Evolutionary conservation across 2,888 invertebrate genomes (phyloP).

Genomic region (Agrotis segetum): DNA sequence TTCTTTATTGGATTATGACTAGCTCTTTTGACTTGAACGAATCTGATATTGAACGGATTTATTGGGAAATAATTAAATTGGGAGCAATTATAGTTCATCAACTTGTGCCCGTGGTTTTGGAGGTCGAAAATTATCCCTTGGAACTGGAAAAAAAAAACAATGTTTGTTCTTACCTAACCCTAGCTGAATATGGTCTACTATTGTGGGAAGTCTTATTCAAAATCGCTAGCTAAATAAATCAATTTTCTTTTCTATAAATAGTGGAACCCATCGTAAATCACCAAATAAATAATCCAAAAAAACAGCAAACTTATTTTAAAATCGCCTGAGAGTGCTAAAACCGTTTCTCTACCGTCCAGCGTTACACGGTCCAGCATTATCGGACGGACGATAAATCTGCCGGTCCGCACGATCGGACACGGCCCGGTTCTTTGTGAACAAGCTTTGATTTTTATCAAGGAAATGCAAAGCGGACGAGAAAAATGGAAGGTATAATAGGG

Average conservation of each 20-base stretch:
- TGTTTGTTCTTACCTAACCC: too few relatives aligned
- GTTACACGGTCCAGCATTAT: conserved; percentile 35
- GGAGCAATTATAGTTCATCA: neutral
- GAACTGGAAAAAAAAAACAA: too few relatives aligned
- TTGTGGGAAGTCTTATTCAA: too few relatives aligned
- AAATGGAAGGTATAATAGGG: conserved; percentile 31
- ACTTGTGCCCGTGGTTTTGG: neutral
- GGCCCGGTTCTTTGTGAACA: conserved; percentile 33
- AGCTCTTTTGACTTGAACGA: neutral
- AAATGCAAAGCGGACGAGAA: conserved; percentile 51
- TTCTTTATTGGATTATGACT: conserved; percentile 4
- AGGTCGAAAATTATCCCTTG: too few relatives aligned
- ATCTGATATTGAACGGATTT: neutral
- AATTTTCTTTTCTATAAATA: too few relatives aligned
- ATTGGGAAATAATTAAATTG: neutral
- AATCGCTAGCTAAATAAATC: neutral
- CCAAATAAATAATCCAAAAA: conserved; percentile 14
- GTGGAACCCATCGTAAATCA: conserved; percentile 15
- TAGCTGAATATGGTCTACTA: too few relatives aligned
- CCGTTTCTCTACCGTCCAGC: conserved; percentile 38
- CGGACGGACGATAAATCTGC: conserved; percentile 52
- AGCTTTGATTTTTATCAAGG: conserved; percentile 55
- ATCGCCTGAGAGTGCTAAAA: conserved; percentile 43
- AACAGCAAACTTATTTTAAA: conserved; percentile 39
- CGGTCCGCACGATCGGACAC: conserved; percentile 53